Evolutionary conservation across 92 coral and sea anemone species (phyloP), one percentile per base, ranked within the genome.

Genomic region (Palythoa caribaeorum): DNA sequence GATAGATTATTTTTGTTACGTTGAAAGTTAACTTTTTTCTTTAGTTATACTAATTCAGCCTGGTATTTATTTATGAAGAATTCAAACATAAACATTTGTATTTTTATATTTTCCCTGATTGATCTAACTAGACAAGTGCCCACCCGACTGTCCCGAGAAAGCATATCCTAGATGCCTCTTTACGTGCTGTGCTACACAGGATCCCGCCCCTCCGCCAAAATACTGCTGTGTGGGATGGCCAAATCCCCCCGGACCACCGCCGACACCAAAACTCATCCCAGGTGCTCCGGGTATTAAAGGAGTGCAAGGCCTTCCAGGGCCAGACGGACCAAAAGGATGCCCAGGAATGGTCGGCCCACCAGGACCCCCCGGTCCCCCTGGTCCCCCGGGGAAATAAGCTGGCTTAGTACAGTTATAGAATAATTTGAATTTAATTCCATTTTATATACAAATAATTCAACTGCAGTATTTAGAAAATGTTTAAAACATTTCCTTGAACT

Each of bases 171-270:
- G 84, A 79, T 79, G 84, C 59, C 15, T 79, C 52, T 79, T 79
- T 38, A 79, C 37, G 40, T 79, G 84, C 52, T 79, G 84, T 60
- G 84, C 84, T 16, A 71, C 40, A 39, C 84, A 79, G 54, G 84
- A 79, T 16, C 84, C 84, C 3, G 84, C 84, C 1, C 84, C 84
- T 37, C 48, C 84, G 11, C 84, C 84, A n/a, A 79, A 79, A n/a
- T 79, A 79, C 84, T 79, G 84, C 72, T 79, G 84, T 38, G 84
- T 79, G 72, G 84, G 84, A 9, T 79, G 84, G 84, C 84, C 84
- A 5, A 79, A 79, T 20, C 84, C 84, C 72, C 72, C 84, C 19
- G 72, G 72, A 60, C 38, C 84, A 37, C 84, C 84, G 7, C 84
- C 84, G 1, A 79, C 84, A 20, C 72, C 84, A 9, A 79, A 79